These are phyloP conservation scores for Rotaria sp. DNA, from an alignment of 2,888 invertebrate genomes.

Conservation along the genomic window DNA sequence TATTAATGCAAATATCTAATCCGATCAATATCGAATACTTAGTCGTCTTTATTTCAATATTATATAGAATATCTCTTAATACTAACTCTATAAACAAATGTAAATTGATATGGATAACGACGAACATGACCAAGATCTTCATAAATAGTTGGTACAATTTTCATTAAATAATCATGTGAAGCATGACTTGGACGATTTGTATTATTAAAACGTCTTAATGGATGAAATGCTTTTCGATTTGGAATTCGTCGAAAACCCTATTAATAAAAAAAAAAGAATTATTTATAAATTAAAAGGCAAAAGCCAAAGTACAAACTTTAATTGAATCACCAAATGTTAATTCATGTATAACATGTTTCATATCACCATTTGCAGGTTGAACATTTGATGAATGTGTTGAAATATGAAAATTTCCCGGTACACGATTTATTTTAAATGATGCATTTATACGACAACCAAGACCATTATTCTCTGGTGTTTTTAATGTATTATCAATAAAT, in stretches of 20 bases:
- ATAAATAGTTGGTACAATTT: conserved; percentile 61
- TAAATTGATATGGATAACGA: conserved; percentile 60
- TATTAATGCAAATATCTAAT: too few relatives aligned
- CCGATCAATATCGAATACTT: too few relatives aligned
- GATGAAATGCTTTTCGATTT: conserved; percentile 22
- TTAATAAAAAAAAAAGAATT: neutral
- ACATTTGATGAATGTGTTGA: conserved; percentile 59
- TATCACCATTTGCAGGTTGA: conserved; percentile 59
- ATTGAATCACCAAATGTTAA: conserved; percentile 54
- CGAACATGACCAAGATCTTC: conserved; percentile 54
- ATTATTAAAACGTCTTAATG: conserved; percentile 6
- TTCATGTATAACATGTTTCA: conserved; percentile 60
- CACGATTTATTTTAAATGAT: conserved; percentile 53
- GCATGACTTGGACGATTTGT: conserved; percentile 45
- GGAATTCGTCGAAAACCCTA: conserved; percentile 19
- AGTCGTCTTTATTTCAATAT: too few relatives aligned
- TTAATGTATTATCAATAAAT: conserved; percentile 59
- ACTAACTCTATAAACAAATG: conserved; percentile 60
- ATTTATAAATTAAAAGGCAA: too few relatives aligned
- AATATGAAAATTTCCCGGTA: conserved; percentile 62
- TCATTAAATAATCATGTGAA: conserved; percentile 61
- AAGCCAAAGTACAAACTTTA: neutral
- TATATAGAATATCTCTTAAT: too few relatives aligned
- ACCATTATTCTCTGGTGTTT: conserved; percentile 53
- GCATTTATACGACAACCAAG: conserved; percentile 59